Evolutionary conservation across 2,888 invertebrate genomes (phyloP).

Genomic region (Parnassius orleans): DNA sequence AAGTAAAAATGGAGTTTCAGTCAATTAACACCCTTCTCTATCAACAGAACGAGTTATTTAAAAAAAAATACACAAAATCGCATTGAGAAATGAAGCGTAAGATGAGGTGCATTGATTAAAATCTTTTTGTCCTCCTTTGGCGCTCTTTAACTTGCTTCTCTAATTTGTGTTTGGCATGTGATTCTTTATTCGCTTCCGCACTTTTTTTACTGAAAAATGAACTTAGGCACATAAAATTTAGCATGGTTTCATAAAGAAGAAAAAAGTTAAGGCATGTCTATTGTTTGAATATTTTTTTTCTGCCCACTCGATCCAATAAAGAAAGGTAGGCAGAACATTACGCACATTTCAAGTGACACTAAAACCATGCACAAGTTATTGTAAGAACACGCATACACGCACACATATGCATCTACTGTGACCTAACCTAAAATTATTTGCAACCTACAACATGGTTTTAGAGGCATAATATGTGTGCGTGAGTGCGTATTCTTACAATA

Average conservation of each 20-base stretch:
- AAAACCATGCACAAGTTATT: no score
- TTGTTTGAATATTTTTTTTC: neutral
- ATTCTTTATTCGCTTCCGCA: constrained; percentile 28
- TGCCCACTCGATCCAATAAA: no score
- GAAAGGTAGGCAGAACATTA: no score
- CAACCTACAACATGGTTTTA: no score
- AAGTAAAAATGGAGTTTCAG: constrained; percentile 78
- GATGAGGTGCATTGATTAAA: constrained; percentile 41
- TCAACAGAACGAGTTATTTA: constrained; percentile 41
- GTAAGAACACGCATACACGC: no score
- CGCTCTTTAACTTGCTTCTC: constrained; percentile 50
- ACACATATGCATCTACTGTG: no score
- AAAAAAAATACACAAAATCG: neutral
- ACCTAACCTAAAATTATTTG: neutral
- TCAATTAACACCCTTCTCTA: constrained; percentile 80
- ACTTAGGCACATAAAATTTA: constrained; percentile 10
- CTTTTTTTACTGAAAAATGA: neutral
- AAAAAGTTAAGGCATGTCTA: constrained; percentile 12
- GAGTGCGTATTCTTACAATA: no score
- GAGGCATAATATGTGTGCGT: no score
- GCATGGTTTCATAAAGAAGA: constrained; percentile 13
- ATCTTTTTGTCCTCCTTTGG: constrained; percentile 39
- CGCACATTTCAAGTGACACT: no score
- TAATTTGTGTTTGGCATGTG: constrained; percentile 54
- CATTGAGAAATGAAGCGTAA: constrained; percentile 13